Conservation (phyloP, 2,888 invertebrate genomes). For the Brenthis daphne region DNA sequence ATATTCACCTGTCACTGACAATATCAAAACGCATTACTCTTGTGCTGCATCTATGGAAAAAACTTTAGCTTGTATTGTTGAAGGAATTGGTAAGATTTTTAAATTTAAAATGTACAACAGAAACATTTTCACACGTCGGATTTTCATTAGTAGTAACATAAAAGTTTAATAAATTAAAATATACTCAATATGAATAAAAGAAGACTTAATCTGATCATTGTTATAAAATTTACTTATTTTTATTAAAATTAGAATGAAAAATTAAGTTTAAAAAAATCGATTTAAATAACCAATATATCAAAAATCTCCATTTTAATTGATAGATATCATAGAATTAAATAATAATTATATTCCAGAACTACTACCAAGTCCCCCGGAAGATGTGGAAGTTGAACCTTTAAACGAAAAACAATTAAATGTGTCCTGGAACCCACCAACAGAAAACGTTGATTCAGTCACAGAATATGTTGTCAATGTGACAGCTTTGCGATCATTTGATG, state of each 20-base stretch:
- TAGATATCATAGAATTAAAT: neutral
- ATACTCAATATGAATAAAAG: neutral
- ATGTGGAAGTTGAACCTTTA: constrained; percentile 87
- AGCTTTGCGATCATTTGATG: constrained; percentile 86
- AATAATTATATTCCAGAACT: constrained; percentile 77
- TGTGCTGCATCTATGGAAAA: constrained; percentile 92
- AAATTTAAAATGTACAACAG: neutral
- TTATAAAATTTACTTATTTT: neutral
- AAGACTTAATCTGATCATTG: no score
- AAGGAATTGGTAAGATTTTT: constrained; percentile 83
- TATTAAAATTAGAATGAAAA: no score
- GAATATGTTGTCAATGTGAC: constrained; percentile 89
- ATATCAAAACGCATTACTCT: constrained; percentile 91
- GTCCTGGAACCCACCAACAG: constrained; percentile 86
- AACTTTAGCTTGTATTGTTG: constrained; percentile 91
- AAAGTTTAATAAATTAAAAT: neutral
- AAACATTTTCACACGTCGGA: neutral
- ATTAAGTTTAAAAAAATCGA: no score
- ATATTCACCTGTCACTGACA: constrained; percentile 92
- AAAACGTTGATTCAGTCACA: constrained; percentile 84
- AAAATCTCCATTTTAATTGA: no score
- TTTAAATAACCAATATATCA: no score
- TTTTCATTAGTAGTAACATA: neutral
- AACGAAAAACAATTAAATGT: constrained; percentile 88
- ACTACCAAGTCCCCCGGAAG: constrained; percentile 88